Percentiles rank a stretch among this genome's conserved stretches.
phyloP scores from a whole-genome alignment of 2,113 vertebrate genomes.

The Rhinopomastus cyanomelas region DNA sequence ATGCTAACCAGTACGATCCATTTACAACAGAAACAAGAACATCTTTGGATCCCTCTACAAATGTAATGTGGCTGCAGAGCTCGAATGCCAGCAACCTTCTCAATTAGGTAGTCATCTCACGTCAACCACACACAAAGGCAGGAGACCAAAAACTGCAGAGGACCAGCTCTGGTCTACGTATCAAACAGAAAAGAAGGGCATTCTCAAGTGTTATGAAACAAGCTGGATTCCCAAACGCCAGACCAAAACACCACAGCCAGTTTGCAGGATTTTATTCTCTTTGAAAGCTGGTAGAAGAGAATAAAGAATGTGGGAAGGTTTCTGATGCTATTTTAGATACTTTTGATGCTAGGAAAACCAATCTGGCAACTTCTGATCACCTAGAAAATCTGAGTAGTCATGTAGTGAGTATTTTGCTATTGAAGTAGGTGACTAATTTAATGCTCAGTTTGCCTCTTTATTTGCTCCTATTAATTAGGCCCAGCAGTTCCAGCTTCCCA shows the following conservation, averaged over 20 bases:
- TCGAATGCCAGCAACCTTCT: not conserved
- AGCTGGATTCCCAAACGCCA: not conserved
- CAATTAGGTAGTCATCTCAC: not conserved
- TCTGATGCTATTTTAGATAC: not conserved
- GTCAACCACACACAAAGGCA: not conserved
- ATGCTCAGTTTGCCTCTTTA: not conserved
- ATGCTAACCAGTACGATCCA: conserved; percentile 6
- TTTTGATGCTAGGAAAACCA: conserved; percentile 15
- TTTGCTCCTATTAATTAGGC: conserved; percentile 32
- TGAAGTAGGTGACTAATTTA: conserved; percentile 31
- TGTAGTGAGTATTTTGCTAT: not conserved
- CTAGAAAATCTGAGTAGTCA: not conserved
- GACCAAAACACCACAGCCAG: not conserved
- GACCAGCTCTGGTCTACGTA: not conserved
- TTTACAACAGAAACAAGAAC: conserved; percentile 43
- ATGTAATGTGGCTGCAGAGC: not conserved
- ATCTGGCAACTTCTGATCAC: not conserved
- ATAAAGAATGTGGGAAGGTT: conserved; percentile 22
- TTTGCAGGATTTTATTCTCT: conserved; percentile 15
- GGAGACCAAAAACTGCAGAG: not conserved
- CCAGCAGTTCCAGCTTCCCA: conserved; percentile 13
- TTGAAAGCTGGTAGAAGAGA: conserved; percentile 35
- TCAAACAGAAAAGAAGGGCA: not conserved
- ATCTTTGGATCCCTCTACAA: not conserved
- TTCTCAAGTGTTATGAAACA: not conserved